Percentiles rank a stretch among this genome's conserved stretches.
phyloP scores from a whole-genome alignment of 2,888 invertebrate species.

The Caenorhabditis uteleia region DNA sequence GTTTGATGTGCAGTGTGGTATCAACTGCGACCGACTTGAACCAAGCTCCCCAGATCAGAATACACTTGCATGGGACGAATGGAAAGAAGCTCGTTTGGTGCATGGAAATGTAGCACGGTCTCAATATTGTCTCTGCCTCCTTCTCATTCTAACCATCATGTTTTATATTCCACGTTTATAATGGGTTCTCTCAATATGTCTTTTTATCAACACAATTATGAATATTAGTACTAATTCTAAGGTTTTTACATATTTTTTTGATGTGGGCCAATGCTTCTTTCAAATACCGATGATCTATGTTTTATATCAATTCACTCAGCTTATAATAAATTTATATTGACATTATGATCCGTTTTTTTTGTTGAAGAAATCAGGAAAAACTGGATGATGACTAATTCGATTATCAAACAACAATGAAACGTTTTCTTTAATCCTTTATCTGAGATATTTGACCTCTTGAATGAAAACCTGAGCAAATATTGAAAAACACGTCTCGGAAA shows the following conservation, averaged over 20 bases:
- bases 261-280: too few species aligned
- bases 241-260: not conserved
- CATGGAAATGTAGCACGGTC: not conserved
- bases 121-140: too few species aligned
- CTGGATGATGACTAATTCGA: too few species aligned
- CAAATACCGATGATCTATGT: not conserved
- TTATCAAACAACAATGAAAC: too few species aligned
- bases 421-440: too few species aligned
- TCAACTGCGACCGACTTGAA: constrained; percentile 48
- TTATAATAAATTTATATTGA: not conserved
- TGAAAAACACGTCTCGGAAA: too few species aligned
- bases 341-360: not conserved
- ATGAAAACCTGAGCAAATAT: too few species aligned
- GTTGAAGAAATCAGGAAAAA: too few species aligned
- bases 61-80: constrained; percentile 49
- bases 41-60: constrained; percentile 49
- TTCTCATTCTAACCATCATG: too few species aligned
- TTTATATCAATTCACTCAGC: constrained; percentile 1
- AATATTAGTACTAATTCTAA: not conserved
- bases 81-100: constrained; percentile 42
- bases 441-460: not conserved
- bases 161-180: not conserved
- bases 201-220: not conserved
- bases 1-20: constrained; percentile 42
- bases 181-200: not conserved